Conservation (phyloP, 2,888 invertebrate genomes). For the Athrips mouffetella region DNA sequence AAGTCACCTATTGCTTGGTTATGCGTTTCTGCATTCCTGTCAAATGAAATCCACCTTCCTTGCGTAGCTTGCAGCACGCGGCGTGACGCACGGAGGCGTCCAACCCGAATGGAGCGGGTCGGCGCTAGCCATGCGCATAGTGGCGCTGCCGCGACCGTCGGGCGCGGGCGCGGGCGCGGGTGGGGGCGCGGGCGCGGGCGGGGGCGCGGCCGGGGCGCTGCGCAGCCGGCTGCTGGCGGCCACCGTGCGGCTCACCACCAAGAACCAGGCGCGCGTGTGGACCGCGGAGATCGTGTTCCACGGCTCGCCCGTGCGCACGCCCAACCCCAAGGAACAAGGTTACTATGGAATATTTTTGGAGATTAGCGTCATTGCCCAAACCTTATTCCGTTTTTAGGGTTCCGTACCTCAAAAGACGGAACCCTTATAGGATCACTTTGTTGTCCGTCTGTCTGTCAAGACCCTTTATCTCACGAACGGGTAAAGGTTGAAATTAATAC, state of each 20-base stretch:
- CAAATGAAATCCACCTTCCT: no score
- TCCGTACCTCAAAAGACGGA: no score
- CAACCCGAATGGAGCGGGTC: constrained; percentile 96
- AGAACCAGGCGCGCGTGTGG: constrained; percentile 89
- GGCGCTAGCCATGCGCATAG: constrained; percentile 87
- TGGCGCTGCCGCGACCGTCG: constrained; percentile 84
- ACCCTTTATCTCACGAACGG: no score
- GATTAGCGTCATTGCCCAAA: no score
- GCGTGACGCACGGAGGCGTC: constrained; percentile 93
- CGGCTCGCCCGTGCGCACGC: constrained; percentile 87
- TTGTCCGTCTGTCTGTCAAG: no score
- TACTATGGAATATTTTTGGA: no score
- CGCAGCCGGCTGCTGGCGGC: constrained; percentile 89
- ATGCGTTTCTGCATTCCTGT: no score
- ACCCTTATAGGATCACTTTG: no score
- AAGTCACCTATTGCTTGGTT: no score
- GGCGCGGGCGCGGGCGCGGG: constrained; percentile 73
- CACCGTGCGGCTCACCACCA: constrained; percentile 87
- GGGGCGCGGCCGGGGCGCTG: constrained; percentile 82
- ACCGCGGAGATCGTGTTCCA: constrained; percentile 93
- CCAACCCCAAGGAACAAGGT: constrained; percentile 91
- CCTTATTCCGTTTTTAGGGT: no score
- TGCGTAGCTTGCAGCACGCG: constrained; percentile 83
- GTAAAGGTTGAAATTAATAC: no score
- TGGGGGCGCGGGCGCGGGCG: constrained; percentile 64